Base-by-base conservation (phyloP, 2,797 vertebrate species). In the Gymnoscopelus braueri region DNA sequence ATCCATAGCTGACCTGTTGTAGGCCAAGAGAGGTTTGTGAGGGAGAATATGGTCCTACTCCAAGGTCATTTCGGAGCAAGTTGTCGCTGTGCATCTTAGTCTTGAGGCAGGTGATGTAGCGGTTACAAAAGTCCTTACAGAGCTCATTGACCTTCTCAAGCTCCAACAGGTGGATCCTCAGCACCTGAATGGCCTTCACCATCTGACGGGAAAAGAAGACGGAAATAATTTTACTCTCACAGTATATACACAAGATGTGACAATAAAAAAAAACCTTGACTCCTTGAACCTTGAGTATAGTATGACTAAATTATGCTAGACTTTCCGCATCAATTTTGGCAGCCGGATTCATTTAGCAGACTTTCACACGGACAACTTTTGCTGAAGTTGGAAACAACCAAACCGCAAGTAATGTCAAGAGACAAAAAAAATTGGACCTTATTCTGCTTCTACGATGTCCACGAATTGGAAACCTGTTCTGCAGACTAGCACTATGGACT, bases 41-140 rank as follows among this genome's bases (percentile, higher is more conserved):
- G 5, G 98, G 98, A 73, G 98, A 99, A 78, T 99, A 99, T 23
- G 98, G 97, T 0, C 97, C 96, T n/a, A n/a, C n/a, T 67, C 96
- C 97, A 9, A 98, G 92, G 91, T 99, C 97, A 0, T 98, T 98
- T 83, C 97, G 96, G 84, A 99, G 96, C 89, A 99, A 95, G 95
- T 99, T 99, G 90, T 99, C 98, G 0, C 97, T 99, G 95, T 99
- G 97, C 97, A 99, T 99, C 96, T 99, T 99, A 85, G 97, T 99
- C 94, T 99, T 99, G 92, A 99, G 96, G 92, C 98, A 99, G 91
- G 98, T 98, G 93, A 99, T 99, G 81, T 99, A 99, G 51, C 97
- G 98, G 86, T 99, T 98, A 90, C 98, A 99, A 74, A 99, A 99
- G 91, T 99, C 98, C 91, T 99, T 99, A 92, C 98, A 99, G 89